phyloP scores from a whole-genome alignment of 2,888 invertebrate species.

The Cetonia aurata region DNA sequence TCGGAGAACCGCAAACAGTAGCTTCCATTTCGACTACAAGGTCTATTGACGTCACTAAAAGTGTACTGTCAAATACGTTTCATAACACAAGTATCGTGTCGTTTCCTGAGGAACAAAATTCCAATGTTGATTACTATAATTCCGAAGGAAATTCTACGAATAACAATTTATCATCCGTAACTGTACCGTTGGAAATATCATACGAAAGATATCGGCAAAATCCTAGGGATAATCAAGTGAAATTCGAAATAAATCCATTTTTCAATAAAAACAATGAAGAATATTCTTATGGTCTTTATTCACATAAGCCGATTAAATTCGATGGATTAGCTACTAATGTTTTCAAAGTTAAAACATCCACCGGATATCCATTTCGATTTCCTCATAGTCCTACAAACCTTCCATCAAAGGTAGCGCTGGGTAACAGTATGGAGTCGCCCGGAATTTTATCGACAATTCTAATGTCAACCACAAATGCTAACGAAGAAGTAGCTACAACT shows the following conservation, averaged over 20 bases:
- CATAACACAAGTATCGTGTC: neutral
- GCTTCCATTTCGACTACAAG: no score
- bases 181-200: neutral
- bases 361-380: neutral
- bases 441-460: no score
- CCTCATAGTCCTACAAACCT: neutral
- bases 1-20: neutral
- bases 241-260: neutral
- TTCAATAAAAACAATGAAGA: neutral
- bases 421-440: neutral
- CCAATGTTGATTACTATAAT: neutral
- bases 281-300: neutral
- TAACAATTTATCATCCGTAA: neutral
- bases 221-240: neutral
- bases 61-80: neutral
- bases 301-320: constrained; percentile 8
- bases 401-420: neutral
- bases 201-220: neutral
- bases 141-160: neutral
- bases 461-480: neutral
- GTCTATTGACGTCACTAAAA: neutral
- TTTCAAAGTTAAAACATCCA: neutral
- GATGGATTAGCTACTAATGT: constrained; percentile 3
- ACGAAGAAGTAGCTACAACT: neutral
- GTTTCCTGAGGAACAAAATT: neutral